phyloP scores from a whole-genome alignment of 92 coral and sea anemone genomes.

The Porites lobata region DNA sequence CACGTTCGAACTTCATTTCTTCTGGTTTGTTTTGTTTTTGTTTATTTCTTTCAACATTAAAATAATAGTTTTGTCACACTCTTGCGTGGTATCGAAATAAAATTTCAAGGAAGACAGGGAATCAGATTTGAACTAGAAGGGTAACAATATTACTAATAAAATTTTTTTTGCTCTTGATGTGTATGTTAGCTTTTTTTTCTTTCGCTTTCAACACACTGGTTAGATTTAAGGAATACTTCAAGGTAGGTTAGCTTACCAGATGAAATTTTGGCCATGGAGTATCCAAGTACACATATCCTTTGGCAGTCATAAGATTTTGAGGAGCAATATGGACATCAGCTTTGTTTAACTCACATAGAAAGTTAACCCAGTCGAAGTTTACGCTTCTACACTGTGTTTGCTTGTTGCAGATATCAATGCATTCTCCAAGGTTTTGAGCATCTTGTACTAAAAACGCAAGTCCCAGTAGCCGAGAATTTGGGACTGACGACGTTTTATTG shows the following conservation, averaged over 20 bases:
- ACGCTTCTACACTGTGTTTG: background rate
- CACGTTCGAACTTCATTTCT: no score
- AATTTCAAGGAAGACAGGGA: no score
- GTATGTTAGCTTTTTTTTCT: no score
- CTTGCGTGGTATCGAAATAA: no score
- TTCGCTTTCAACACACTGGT: no score
- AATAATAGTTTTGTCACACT: no score
- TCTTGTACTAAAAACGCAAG: background rate
- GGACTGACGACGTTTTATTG: slow-evolving; percentile 16
- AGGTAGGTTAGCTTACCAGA: background rate
- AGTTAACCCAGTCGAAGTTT: background rate
- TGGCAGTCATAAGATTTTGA: background rate
- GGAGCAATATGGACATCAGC: slow-evolving; percentile 26
- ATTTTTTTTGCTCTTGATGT: no score
- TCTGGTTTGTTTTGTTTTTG: no score
- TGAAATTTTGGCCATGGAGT: slow-evolving; percentile 14
- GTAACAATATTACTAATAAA: no score
- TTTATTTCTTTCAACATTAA: no score
- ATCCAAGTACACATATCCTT: slow-evolving; percentile 3
- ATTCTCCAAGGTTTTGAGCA: background rate
- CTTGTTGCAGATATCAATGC: background rate
- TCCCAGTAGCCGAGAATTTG: background rate
- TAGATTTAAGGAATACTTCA: no score
- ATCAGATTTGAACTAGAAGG: no score
- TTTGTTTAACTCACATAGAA: slow-evolving; percentile 1